Base-by-base conservation (phyloP, 2,888 invertebrate genomes). In the Chymomyza caudatula region DNA sequence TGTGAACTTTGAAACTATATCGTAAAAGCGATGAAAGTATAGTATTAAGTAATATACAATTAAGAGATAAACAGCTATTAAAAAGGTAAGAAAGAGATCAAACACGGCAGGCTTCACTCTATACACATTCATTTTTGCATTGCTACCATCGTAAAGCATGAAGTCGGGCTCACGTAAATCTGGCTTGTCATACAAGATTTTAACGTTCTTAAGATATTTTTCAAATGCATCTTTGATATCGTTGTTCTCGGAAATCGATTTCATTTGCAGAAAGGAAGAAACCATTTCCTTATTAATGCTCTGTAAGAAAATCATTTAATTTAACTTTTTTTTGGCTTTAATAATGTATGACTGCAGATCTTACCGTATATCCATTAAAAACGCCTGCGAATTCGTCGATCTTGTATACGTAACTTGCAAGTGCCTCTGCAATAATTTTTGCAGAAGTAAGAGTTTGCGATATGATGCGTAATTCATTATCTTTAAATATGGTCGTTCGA, bases 81-180 rank as follows among this genome's bases (percentile, higher is more conserved):
- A 94, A 67, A 96, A 90, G 0, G 98, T 98, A 13, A 99, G 92
- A 79, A 99, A 95, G 81, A 99, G 93, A 92, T 99, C 99, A 92
- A 99, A 99, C 63, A 98, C 95, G 8, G 99, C 99, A 71, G 99
- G 99, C 89, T 99, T 99, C 4, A 98, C 98, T 90, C 97, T 96
- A 90, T 98, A 98, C 5, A 98, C 95, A 90, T 95, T 95, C 76
- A 98, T 92, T 23, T 92, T 92, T 25, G 96, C 95, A 74, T 93
- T 93, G 0, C 95, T 94, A 47, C 95, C 94, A 76, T 96, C 95
- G 89, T 98, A 98, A 78, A 98, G 94, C 79, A 96, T 94, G 91
- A 96, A 97, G 88, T 98, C 98, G 0, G 98, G 98, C 88, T 98
- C 98, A 19, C 97, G 92, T 85, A 94, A 94, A 90, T 97, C 97